Percentiles rank a stretch among this genome's conserved stretches.
These are phyloP conservation scores for Heliocidaris erythrogramma DNA, from an alignment of 35 echinoderm and acorn worm genomes.

Conservation along the genomic window DNA sequence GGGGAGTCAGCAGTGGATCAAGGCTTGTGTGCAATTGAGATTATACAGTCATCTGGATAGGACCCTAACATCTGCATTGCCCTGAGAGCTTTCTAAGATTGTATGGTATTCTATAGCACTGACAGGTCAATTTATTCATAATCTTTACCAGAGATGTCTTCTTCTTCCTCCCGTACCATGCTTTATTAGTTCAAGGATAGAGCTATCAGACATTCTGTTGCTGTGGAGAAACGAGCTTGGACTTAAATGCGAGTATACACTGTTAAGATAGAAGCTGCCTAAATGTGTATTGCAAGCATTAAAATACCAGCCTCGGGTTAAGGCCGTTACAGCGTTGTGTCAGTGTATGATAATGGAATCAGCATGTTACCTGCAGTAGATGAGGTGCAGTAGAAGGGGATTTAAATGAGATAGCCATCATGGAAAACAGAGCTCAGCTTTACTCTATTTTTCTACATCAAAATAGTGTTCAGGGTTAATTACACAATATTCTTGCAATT, in stretches of 20 bases:
- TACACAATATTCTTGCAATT: no score
- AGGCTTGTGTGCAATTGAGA: neutral
- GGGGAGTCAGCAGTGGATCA: neutral
- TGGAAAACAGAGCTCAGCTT: no score
- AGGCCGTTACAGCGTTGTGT: no score
- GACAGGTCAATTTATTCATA: neutral
- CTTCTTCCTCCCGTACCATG: neutral
- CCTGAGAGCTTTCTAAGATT: neutral
- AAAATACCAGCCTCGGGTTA: no score
- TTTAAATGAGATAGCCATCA: no score
- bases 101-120: no score
- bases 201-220: neutral
- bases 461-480: no score
- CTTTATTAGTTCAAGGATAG: neutral
- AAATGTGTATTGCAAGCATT: neutral
- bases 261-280: neutral
- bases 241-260: neutral
- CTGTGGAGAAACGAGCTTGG: neutral
- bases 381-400: no score
- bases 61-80: neutral
- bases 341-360: no score
- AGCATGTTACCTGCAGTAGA: no score
- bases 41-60: neutral
- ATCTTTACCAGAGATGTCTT: neutral
- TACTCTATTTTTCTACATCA: no score